Evolutionary conservation across 2,888 invertebrate genomes (phyloP).

Genomic region (Candidula unifasciata): DNA sequence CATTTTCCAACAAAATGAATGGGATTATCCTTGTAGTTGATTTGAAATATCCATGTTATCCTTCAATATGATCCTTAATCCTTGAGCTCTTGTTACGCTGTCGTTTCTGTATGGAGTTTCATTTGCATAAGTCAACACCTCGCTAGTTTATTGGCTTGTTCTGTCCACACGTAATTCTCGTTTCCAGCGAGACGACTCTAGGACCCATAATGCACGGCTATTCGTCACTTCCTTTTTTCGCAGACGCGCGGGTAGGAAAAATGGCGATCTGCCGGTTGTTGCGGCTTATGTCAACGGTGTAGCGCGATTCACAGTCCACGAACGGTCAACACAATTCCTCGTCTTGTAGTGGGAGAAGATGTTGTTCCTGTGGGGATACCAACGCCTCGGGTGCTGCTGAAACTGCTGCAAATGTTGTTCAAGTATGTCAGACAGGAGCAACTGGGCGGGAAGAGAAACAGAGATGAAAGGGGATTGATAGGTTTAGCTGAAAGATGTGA

Average conservation of each 20-base stretch:
- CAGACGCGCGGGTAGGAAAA: not conserved
- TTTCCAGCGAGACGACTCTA: not conserved
- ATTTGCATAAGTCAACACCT: slow-evolving; percentile 44
- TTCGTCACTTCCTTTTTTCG: slow-evolving; percentile 37
- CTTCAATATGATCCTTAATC: slow-evolving; percentile 19
- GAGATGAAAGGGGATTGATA: not conserved
- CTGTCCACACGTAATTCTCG: slow-evolving; percentile 39
- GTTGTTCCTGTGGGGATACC: slow-evolving; percentile 31
- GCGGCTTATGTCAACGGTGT: slow-evolving; percentile 7
- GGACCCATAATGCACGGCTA: slow-evolving; percentile 37
- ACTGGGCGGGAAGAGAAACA: not conserved
- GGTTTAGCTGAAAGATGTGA: not conserved
- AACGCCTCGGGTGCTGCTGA: slow-evolving; percentile 19
- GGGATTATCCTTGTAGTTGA: slow-evolving; percentile 25
- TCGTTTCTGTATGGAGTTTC: not conserved
- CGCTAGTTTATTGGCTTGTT: slow-evolving; percentile 39
- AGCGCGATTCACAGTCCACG: slow-evolving; percentile 12
- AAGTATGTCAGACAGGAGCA: not conserved
- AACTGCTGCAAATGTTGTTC: slow-evolving; percentile 34
- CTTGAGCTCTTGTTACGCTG: not conserved
- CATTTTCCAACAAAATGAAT: slow-evolving; percentile 38
- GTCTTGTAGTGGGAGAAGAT: not conserved
- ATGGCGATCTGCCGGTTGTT: slow-evolving; percentile 10
- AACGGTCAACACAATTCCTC: not conserved
- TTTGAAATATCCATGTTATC: slow-evolving; percentile 21